Percentiles rank a stretch among this genome's conserved stretches.
phyloP scores from a whole-genome alignment of 1,140 invertebrate genomes.

The Drosophila eugracilis region DNA sequence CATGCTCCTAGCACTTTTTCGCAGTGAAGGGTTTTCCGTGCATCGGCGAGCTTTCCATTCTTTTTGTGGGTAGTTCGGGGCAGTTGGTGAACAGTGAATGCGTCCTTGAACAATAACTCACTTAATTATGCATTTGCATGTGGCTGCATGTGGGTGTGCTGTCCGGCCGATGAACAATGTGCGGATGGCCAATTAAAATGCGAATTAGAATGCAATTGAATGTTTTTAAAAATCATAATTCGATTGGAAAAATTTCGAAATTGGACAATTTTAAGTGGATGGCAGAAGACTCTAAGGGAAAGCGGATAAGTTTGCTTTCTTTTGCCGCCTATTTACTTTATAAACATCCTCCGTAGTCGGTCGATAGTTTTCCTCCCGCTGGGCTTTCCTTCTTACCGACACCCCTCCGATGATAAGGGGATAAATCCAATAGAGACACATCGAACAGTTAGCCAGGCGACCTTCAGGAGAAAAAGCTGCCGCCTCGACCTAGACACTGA shows the following conservation, averaged over 20 bases:
- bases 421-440: slow-evolving; percentile 29
- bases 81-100: slow-evolving; percentile 21
- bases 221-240: not conserved
- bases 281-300: not conserved
- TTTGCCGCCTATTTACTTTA: slow-evolving; percentile 4
- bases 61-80: slow-evolving; percentile 7
- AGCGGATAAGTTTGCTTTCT: not conserved
- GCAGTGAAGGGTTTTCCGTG: slow-evolving; percentile 7
- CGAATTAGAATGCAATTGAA: not conserved
- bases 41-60: slow-evolving; percentile 33
- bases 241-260: not conserved
- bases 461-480: slow-evolving; percentile 65
- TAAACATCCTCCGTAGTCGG: slow-evolving; percentile 8
- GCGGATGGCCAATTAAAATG: not conserved
- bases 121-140: slow-evolving; percentile 51
- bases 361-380: slow-evolving; percentile 26
- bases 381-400: not conserved
- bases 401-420: not conserved
- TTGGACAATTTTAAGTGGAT: not conserved
- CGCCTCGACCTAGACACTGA: slow-evolving; percentile 80
- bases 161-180: not conserved
- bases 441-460: slow-evolving; percentile 36
- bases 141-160: not conserved
- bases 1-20: not conserved
- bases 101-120: slow-evolving; percentile 67